These are phyloP conservation scores for Microctenopoma stevenorrisi DNA, from an alignment of 2,797 vertebrate species.

Conservation along the genomic window DNA sequence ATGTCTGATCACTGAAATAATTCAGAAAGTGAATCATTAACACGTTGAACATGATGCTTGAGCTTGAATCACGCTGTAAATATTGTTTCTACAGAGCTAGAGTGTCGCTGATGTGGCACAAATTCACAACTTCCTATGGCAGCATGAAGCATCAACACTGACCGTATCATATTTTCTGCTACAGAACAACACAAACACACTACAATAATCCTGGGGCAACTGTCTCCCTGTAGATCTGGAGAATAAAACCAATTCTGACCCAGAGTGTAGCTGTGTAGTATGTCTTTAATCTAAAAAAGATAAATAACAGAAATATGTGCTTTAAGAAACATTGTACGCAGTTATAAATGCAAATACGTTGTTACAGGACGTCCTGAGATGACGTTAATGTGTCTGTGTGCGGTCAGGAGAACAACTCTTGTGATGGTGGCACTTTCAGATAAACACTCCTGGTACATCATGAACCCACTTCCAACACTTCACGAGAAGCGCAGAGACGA, in stretches of 20 bases:
- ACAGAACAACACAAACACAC: no score
- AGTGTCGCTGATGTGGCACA: no score
- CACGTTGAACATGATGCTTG: no score
- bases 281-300: conserved; percentile 79
- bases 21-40: no score
- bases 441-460: conserved; percentile 11
- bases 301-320: conserved; percentile 72
- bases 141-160: no score
- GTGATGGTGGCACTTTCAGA: conserved; percentile 35
- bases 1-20: no score
- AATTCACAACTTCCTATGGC: no score
- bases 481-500: conserved; percentile 25
- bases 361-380: conserved; percentile 28
- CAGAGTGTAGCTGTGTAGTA: conserved; percentile 25
- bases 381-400: neutral
- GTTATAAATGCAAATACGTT: conserved; percentile 62
- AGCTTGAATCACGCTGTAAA: no score
- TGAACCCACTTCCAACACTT: conserved; percentile 23
- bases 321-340: conserved; percentile 69
- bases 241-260: conserved; percentile 10
- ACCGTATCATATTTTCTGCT: no score
- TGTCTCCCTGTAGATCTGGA: neutral
- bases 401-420: conserved; percentile 4
- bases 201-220: no score
- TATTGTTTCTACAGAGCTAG: no score